These are phyloP conservation scores for Ormyrus rosae DNA, from an alignment of 2,888 invertebrate genomes.

Conservation along the genomic window DNA sequence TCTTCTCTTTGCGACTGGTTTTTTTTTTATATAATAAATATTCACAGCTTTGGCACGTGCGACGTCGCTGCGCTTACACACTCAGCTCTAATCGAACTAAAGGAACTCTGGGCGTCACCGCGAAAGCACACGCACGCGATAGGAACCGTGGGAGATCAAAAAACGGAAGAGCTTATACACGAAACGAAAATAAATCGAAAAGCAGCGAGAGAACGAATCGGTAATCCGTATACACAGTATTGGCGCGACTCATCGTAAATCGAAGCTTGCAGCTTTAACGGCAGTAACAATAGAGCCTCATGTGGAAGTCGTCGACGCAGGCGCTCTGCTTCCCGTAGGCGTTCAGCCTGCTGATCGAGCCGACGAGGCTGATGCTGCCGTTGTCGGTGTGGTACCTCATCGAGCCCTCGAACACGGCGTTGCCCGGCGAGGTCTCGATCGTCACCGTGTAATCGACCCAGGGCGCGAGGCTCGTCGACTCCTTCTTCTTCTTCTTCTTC, in stretches of 20 bases:
- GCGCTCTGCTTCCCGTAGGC: constrained; percentile 88
- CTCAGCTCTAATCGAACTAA: too few species aligned
- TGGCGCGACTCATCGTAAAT: neutral
- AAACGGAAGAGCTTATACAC: neutral
- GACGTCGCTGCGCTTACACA: too few species aligned
- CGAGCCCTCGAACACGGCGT: constrained; percentile 88
- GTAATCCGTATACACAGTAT: neutral
- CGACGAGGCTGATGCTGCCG: constrained; percentile 78
- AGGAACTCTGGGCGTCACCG: too few species aligned
- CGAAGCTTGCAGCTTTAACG: constrained; percentile 19
- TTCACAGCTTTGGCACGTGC: too few species aligned
- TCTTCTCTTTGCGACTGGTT: too few species aligned
- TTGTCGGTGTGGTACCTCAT: constrained; percentile 77
- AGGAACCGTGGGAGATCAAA: too few species aligned
- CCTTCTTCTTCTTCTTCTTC: neutral
- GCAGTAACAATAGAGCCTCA: constrained; percentile 89
- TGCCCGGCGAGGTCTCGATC: constrained; percentile 82
- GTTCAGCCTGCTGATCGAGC: constrained; percentile 87
- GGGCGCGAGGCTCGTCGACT: constrained; percentile 65
- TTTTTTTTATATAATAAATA: too few species aligned
- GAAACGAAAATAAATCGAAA: constrained; percentile 17
- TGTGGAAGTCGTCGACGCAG: constrained; percentile 85
- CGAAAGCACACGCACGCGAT: too few species aligned
- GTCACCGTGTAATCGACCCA: constrained; percentile 82
- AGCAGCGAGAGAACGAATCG: constrained; percentile 12